Evolutionary conservation across 1,140 invertebrate species (phyloP), one percentile per base, ranked within the genome.

Genomic region (Periplaneta americana): DNA sequence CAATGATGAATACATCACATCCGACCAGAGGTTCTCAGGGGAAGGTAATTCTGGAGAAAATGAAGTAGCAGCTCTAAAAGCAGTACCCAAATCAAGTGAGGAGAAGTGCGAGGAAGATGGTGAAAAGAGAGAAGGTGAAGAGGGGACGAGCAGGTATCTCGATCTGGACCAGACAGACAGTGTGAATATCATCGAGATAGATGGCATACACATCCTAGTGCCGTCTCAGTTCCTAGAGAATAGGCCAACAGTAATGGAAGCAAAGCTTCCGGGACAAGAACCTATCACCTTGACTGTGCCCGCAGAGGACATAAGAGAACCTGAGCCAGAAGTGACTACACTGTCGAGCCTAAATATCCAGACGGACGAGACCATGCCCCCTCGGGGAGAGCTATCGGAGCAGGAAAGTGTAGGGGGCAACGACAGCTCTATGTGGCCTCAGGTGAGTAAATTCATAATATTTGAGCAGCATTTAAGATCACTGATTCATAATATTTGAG

Each of bases 351-450:
- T 82, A 32, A 93, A 96, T 85, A 96, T 96, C 84, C 92, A 94
- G 83, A 93, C 95, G 0, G 95, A 96, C 85, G 95, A 96, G 86
- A 92, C 92, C 79, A 96, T 96, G 94, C 95, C 95, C 37, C 92
- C 95, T 0, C 91, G 94, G 83, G 95, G 95, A 11, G 95, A 96
- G 88, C 89, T 96, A 17, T 95, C 94, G 9, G 95, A 94, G 35
- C 95, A 95, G 86, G 95, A 96, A 83, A 96, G 94, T 87, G 94
- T 95, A 85, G 94, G 94, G 17, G 93, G 93, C 85, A 93, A 93
- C 83, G 93, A 90, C 82, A 89, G 87, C 57, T 90, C 89, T 31
- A 86, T 89, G 11, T 94, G 93, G 93, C 92, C 90, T 87, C 87
- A 87, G 87, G 88, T 89, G 83, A 84, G 85, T 85, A 37, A 66